Conservation (phyloP, 2,113 vertebrate species). For the Regulus satrapa region DNA sequence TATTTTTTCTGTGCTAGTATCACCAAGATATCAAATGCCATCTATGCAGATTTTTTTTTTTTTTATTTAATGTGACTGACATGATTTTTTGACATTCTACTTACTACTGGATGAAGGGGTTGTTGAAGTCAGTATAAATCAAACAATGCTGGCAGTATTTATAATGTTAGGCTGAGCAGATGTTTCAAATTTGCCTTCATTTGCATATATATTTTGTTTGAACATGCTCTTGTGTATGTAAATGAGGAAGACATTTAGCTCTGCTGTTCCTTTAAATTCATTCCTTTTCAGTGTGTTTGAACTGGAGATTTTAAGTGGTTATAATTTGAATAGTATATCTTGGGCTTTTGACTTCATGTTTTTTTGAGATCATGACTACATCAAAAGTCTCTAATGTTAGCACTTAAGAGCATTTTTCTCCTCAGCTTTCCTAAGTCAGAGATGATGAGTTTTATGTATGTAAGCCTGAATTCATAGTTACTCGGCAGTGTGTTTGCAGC, state of each 20-base stretch:
- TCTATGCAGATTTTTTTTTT: not conserved
- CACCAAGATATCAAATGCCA: not conserved
- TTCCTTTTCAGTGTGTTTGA: conserved; percentile 64
- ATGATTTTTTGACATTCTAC: conserved; percentile 72
- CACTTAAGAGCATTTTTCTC: conserved; percentile 26
- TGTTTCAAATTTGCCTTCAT: conserved; percentile 87
- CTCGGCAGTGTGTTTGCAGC: not conserved
- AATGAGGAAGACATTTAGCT: conserved; percentile 75
- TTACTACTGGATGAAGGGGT: conserved; percentile 72
- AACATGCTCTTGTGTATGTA: conserved; percentile 78
- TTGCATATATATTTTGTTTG: conserved; percentile 88
- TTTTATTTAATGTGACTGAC: conserved; percentile 52
- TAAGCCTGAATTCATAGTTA: not conserved
- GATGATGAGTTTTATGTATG: not conserved
- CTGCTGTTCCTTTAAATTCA: conserved; percentile 71
- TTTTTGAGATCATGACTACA: not conserved
- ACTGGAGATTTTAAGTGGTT: conserved; percentile 65
- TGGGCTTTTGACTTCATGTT: conserved; percentile 24
- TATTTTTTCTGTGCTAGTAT: not conserved
- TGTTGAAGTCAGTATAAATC: conserved; percentile 81
- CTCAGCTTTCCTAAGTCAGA: conserved; percentile 21
- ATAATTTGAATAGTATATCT: conserved; percentile 53
- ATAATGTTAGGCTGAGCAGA: conserved; percentile 83
- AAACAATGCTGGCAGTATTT: conserved; percentile 75
- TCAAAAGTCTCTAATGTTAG: not conserved